Percentiles rank a stretch among this genome's conserved stretches.
Conservation (phyloP, 2,888 invertebrate species). For the Amphipyra berbera region DNA sequence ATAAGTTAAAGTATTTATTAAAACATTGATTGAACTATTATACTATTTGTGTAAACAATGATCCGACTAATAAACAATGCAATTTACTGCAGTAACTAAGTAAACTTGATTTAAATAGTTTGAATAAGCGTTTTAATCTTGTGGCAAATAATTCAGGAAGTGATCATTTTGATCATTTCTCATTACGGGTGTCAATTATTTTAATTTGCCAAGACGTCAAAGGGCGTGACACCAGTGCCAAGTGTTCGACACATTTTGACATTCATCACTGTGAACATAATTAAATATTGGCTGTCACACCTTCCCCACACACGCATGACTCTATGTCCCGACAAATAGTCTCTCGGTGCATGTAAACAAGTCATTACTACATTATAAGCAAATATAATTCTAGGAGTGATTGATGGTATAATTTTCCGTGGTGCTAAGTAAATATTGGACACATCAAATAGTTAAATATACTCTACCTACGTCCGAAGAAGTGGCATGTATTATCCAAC, state of each 20-base stretch:
- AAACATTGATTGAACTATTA: no score
- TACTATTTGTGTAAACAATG: no score
- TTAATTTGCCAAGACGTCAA: slow-evolving; percentile 45
- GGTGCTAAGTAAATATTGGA: slow-evolving; percentile 17
- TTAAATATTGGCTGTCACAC: slow-evolving; percentile 64
- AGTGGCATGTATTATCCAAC: slow-evolving; percentile 2
- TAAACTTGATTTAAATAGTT: no score
- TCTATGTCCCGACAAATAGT: slow-evolving; percentile 24
- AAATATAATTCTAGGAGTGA: slow-evolving; percentile 3
- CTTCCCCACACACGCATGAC: slow-evolving; percentile 16
- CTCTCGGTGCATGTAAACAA: slow-evolving; percentile 37
- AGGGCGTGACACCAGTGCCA: slow-evolving; percentile 61
- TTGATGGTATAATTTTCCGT: slow-evolving; percentile 18
- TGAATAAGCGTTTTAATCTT: no score
- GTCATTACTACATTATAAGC: slow-evolving; percentile 23
- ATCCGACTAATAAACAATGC: slow-evolving; percentile 9
- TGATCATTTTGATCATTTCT: slow-evolving; percentile 10
- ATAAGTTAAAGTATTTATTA: no score
- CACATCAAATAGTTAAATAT: neutral
- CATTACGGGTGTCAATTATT: slow-evolving; percentile 35
- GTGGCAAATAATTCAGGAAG: slow-evolving; percentile 19
- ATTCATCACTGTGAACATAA: slow-evolving; percentile 61
- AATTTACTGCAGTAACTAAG: neutral
- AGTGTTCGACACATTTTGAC: slow-evolving; percentile 67
- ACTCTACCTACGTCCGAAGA: neutral